phyloP scores from a whole-genome alignment of 2,888 invertebrate species.

The Nymphalis urticae region DNA sequence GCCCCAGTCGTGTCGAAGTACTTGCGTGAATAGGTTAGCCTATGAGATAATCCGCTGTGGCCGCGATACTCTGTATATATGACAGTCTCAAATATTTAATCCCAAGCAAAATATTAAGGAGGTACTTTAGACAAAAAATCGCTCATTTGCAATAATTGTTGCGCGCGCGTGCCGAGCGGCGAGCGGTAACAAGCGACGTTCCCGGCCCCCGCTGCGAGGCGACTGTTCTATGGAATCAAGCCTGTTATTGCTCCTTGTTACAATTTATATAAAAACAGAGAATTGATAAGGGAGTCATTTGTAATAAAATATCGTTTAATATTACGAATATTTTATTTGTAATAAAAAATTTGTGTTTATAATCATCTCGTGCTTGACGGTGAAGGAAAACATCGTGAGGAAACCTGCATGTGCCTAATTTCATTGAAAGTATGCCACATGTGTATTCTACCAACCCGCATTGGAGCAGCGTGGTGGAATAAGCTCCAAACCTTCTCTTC shows the following conservation, averaged over 20 bases:
- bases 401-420: no score
- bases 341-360: no score
- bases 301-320: not conserved
- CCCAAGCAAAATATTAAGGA: conserved; percentile 29
- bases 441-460: no score
- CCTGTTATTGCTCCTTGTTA: not conserved
- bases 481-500: no score
- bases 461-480: no score
- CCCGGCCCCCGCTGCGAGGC: conserved; percentile 60
- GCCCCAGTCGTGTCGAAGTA: no score
- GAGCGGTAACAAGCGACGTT: conserved; percentile 56
- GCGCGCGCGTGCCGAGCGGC: conserved; percentile 23
- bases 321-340: no score
- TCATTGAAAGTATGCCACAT: no score
- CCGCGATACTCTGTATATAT: not conserved
- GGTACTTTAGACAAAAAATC: conserved; percentile 33
- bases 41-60: no score
- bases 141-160: conserved; percentile 31
- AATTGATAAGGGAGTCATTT: not conserved
- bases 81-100: not conserved
- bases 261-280: not conserved
- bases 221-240: not conserved
- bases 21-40: no score
- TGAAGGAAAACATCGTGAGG: no score
- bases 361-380: no score